Evolutionary conservation across 2,113 vertebrate species (phyloP), one percentile per base, ranked within the genome.

Genomic region (Marmota flaviventris): DNA sequence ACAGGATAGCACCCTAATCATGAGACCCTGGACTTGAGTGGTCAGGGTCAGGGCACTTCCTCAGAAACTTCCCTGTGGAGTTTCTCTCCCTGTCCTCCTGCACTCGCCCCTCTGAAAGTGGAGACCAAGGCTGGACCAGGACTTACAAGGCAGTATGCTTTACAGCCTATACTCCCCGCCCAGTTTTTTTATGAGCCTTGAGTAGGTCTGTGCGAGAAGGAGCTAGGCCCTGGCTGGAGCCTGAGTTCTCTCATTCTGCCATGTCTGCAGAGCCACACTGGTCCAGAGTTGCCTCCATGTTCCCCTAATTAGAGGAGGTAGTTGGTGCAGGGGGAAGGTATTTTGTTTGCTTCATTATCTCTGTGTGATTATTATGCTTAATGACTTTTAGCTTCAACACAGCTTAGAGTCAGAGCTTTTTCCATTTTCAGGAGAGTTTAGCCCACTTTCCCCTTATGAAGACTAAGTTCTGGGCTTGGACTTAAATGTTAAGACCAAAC

Each of bases 371-470:
- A 14, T 65, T 39, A 32, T 63, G 4, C 53, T 51, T 3, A 1
- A 51, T 14, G n/a, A n/a, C 69, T 58, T 84, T 34, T 51, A 73
- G 73, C n/a, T n/a, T 34, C 22, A 3, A 29, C 73, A 90, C 6
- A 58, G n/a, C 20, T 22, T 32, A 45, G 22, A 53, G 56, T 73
- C 88, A 8, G 3, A n/a, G 83, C 25, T 11, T 25, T 18, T 65
- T 56, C 16, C 29, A 45, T 84, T 18, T 11, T 12, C n/a, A 37
- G 63, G 27, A 58, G 91, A 42, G 27, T 48, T 95, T 88, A 61
- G 83, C 73, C 77, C 0, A n/a, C 29, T 92, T 82, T 92, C 81
- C 91, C 93, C 77, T 0, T 0, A 0, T 4, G 65, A 34, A 84
- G 96, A 72, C 93, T 34, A 29, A 27, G 51, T 56, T 91, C 85